Base-by-base conservation (phyloP, 2,888 invertebrate genomes). In the Aporophyla lueneburgensis region DNA sequence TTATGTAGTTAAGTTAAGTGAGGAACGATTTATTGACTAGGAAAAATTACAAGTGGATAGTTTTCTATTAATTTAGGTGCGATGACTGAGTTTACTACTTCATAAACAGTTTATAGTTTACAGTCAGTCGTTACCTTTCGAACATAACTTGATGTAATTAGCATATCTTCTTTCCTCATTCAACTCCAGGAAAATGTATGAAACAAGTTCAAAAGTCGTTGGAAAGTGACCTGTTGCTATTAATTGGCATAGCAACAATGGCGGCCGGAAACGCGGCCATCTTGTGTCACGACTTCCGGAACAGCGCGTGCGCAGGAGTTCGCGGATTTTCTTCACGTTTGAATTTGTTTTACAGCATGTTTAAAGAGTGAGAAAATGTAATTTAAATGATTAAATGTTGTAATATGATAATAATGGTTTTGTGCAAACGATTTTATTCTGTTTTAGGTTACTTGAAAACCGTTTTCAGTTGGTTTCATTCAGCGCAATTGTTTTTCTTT, bases 281-380 rank as follows among this genome's bases (percentile, higher is more conserved):
- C 81, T 85, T 88, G 86, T 71, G 80, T 65, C 91, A 87, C 79
- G 87, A 88, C 84, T 86, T 89, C 87, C 90, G 85, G 74, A 66
- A 73, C 33, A 40, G 63, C 85, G 86, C 76, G 71, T 82, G 85
- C 85, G 83, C 83, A 59, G 68, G 66, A 75, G 73, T 66, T 46
- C 9, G 68, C 12, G 33, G 65, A 51, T 78, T 78, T 76, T 83
- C 86, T 65, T 65, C 71, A 62, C 73, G 68, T 83, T 72, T 63
- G n/a, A 51, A 12, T 58, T 74, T 68, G 69, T 62, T 62, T 75
- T 54, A 61, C 40, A 58, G 51, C 53, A 27, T 49, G 49, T 61
- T 56, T 61, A 70, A 24, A 33, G 33, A 24, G 2, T 19, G 9
- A 12, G 0, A 33, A n/a, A 16, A 63, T 49, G 51, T 1, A 19